A percentile compares a stretch with the other conserved stretches of the same genome.
These are phyloP conservation scores for Adelognathus sp. DNA, from an alignment of 2,888 invertebrate species.

Conservation along the genomic window DNA sequence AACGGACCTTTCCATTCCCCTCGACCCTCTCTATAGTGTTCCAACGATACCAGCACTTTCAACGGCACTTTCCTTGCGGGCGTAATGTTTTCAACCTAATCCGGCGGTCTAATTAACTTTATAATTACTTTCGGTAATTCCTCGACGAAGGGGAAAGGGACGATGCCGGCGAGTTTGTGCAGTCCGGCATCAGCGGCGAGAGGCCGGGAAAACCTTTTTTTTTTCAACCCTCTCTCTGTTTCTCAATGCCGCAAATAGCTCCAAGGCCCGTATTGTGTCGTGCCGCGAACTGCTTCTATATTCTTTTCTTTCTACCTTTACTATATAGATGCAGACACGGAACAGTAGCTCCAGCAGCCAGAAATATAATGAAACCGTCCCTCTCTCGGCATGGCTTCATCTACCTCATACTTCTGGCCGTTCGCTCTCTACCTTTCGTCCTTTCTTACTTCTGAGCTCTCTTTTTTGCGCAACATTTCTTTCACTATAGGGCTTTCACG, in stretches of 20 bases:
- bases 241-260: constrained; percentile 26
- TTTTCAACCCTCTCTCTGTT: not conserved
- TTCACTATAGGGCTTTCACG: not conserved
- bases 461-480: not conserved
- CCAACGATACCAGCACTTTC: not conserved
- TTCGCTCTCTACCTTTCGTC: not conserved
- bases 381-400: not conserved
- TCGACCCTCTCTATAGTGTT: not conserved
- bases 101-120: constrained; percentile 59
- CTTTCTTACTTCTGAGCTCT: not conserved
- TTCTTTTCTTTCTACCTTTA: not conserved
- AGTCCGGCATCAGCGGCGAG: constrained; percentile 26
- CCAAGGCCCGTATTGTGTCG: constrained; percentile 29
- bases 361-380: constrained; percentile 1
- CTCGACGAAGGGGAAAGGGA: constrained; percentile 1
- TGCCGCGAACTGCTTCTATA: constrained; percentile 7
- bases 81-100: constrained; percentile 58
- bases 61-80: constrained; percentile 18
- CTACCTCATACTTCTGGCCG: not conserved
- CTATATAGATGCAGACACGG: not conserved
- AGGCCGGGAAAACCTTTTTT: not conserved
- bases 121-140: constrained; percentile 60
- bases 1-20: constrained; percentile 1
- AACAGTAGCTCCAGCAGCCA: not conserved
- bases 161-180: constrained; percentile 13